Conservation (phyloP, 2,113 vertebrate species). For the Parotia lawesii region DNA sequence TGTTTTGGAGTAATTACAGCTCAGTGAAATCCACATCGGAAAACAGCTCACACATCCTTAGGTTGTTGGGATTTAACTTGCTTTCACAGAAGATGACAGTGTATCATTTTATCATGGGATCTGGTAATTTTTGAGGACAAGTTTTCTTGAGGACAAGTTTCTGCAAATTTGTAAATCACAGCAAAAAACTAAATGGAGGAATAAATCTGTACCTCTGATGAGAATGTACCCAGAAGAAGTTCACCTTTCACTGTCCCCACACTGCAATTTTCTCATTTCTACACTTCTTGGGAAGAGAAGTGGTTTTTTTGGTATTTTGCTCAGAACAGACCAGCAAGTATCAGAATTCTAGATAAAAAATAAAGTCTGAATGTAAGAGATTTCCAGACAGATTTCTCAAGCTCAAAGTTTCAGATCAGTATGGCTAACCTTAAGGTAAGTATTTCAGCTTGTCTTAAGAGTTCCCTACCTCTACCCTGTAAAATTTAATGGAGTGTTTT, state of each 20-base stretch:
- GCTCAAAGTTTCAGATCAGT: not conserved
- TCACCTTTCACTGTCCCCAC: not conserved
- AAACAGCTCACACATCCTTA: not conserved
- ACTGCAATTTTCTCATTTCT: not conserved
- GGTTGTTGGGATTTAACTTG: not conserved
- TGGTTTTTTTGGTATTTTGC: not conserved
- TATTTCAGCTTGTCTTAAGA: not conserved
- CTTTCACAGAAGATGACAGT: not conserved
- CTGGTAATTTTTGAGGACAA: not conserved
- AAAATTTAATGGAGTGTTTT: not conserved
- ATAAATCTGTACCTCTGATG: not conserved
- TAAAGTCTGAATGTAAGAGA: not conserved
- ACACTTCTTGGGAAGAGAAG: not conserved
- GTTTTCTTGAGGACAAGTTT: not conserved
- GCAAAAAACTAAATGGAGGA: not conserved
- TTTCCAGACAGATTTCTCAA: conserved; percentile 11
- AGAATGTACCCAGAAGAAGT: not conserved
- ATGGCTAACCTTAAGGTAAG: not conserved
- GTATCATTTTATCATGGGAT: not conserved
- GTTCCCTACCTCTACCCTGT: not conserved
- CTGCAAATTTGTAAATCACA: not conserved
- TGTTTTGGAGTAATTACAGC: not conserved
- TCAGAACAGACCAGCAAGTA: conserved; percentile 13
- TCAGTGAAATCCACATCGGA: not conserved
- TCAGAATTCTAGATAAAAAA: conserved; percentile 14